Conservation (phyloP, 2,797 vertebrate species). For the Taenioides sp. region DNA sequence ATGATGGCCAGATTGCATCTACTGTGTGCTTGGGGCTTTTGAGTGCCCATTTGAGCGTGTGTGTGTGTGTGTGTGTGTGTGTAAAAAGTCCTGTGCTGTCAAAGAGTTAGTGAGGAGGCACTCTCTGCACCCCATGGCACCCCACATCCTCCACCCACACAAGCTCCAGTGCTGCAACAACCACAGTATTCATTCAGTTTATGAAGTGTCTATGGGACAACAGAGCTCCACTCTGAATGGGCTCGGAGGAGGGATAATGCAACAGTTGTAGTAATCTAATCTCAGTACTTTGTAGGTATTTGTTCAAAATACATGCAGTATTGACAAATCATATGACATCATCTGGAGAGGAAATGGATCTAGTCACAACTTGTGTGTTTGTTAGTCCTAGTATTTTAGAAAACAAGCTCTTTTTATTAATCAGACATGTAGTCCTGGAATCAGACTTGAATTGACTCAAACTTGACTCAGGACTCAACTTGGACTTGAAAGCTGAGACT, state of each 20-base stretch:
- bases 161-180: constrained; percentile 39
- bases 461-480: too few species aligned
- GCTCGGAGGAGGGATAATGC: constrained; percentile 21
- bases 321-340: neutral
- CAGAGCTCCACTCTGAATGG: constrained; percentile 47
- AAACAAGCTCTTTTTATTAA: neutral
- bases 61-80: constrained; percentile 15
- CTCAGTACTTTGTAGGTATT: neutral
- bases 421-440: neutral
- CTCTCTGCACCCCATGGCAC: constrained; percentile 34
- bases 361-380: neutral
- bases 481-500: too few species aligned
- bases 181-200: constrained; percentile 64
- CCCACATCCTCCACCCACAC: constrained; percentile 37
- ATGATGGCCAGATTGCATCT: constrained; percentile 66
- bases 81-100: constrained; percentile 33
- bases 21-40: constrained; percentile 44
- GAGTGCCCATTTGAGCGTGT: constrained; percentile 16
- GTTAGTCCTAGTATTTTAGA: neutral
- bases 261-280: constrained; percentile 1
- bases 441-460: too few species aligned
- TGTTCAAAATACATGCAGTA: constrained; percentile 1
- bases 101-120: constrained; percentile 40
- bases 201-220: constrained; percentile 53
- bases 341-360: neutral